Percentiles rank a stretch among this genome's conserved stretches.
These are phyloP conservation scores for Oryctes rhinoceros DNA, from an alignment of 1,140 invertebrate species.

Conservation along the genomic window DNA sequence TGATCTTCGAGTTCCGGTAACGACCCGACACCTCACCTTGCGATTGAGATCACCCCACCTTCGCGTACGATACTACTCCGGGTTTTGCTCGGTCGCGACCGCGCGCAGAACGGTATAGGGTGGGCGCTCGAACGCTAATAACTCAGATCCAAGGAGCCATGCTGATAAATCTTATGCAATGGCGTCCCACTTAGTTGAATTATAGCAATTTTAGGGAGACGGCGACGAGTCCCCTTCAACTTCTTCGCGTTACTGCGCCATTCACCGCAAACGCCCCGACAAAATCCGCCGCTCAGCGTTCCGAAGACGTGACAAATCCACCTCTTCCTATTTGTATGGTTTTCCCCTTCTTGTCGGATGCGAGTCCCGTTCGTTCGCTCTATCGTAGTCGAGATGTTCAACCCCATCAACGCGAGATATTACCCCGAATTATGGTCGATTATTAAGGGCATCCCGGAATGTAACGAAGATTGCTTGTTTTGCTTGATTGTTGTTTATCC, in stretches of 20 bases:
- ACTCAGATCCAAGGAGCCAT: constrained; percentile 1
- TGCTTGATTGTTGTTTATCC: background rate
- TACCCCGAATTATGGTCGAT: background rate
- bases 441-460: background rate
- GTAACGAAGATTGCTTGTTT: background rate
- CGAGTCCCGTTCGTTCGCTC: too few species aligned
- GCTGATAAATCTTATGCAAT: constrained; percentile 19
- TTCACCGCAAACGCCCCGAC: too few species aligned
- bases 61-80: background rate
- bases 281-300: too few species aligned
- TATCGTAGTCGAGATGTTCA: background rate
- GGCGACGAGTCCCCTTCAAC: too few species aligned
- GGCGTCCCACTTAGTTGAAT: constrained; percentile 36
- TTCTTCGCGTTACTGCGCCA: too few species aligned
- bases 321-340: too few species aligned
- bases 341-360: too few species aligned
- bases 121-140: background rate
- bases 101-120: background rate
- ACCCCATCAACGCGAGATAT: constrained; percentile 7
- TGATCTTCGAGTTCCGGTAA: background rate
- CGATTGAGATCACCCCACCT: background rate
- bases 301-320: too few species aligned
- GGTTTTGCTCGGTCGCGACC: background rate
- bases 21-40: background rate
- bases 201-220: constrained; percentile 30